Percentiles rank a stretch among this genome's conserved stretches.
These are phyloP conservation scores for Meles meles DNA, from an alignment of 2,113 vertebrate species.

Conservation along the genomic window DNA sequence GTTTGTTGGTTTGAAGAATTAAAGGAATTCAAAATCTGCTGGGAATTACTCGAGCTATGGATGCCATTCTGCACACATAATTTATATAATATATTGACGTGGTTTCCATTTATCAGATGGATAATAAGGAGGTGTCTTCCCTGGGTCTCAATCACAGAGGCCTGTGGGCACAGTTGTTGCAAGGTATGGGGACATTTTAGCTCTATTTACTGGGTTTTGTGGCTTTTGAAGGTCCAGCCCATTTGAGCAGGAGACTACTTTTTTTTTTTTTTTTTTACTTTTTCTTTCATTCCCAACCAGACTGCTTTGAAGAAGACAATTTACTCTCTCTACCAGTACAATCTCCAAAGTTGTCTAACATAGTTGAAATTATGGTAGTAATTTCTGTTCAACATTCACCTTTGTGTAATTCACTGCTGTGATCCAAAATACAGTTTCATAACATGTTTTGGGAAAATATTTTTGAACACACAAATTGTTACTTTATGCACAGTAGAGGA, in stretches of 20 bases:
- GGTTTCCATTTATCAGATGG: background rate
- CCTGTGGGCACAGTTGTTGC: too few relatives aligned
- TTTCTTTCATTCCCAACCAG: background rate
- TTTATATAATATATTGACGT: rapidly evolving
- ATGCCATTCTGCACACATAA: background rate
- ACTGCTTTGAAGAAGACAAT: background rate
- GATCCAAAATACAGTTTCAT: background rate
- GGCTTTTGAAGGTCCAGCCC: background rate
- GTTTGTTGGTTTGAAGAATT: background rate
- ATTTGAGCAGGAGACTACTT: background rate
- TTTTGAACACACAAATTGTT: background rate
- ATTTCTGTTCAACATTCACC: background rate
- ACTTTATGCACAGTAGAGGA: background rate
- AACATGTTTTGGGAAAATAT: background rate
- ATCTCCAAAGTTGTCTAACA: background rate
- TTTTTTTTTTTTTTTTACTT: background rate
- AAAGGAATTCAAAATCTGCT: background rate
- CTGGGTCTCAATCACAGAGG: rapidly evolving
- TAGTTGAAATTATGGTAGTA: background rate
- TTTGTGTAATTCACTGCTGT: background rate
- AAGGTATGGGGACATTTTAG: rapidly evolving
- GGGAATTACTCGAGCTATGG: background rate
- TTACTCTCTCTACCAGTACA: background rate
- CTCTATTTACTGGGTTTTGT: rapidly evolving
- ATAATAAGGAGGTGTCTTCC: rapidly evolving